Evolutionary conservation across 2,888 invertebrate genomes (phyloP).

Genomic region (Pseudococcus viburni): DNA sequence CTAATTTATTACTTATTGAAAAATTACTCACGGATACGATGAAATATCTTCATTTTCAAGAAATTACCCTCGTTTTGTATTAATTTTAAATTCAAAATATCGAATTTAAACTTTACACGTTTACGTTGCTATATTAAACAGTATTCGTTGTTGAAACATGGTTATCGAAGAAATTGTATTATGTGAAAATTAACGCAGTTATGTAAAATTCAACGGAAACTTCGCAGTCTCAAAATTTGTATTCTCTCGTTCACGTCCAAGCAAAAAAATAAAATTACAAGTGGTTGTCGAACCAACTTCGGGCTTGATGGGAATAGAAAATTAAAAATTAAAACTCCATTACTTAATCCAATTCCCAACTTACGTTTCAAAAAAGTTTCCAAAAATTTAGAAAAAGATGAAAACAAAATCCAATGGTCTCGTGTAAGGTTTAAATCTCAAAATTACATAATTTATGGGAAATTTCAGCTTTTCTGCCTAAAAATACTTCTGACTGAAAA

Average conservation of each 20-base stretch:
- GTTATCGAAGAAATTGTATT: neutral
- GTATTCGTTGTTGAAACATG: neutral
- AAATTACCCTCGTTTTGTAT: neutral
- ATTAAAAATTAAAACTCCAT: neutral
- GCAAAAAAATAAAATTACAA: neutral
- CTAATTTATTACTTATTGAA: neutral
- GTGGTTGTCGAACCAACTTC: neutral
- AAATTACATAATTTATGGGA: too few relatives aligned
- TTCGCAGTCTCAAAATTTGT: neutral
- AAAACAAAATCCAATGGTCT: too few relatives aligned
- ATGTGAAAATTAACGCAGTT: neutral
- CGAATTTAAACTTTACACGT: neutral
- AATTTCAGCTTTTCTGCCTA: too few relatives aligned
- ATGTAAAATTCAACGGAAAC: neutral
- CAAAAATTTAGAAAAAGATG: neutral
- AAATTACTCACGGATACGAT: neutral
- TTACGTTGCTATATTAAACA: neutral
- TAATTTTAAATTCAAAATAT: neutral
- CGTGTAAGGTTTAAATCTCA: too few relatives aligned
- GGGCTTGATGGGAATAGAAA: neutral
- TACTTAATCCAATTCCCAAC: neutral
- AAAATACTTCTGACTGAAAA: too few relatives aligned
- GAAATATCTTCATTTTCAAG: too few relatives aligned
- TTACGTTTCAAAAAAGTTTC: neutral
- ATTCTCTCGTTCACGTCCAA: neutral